Conservation (phyloP, 37 sponge, comb jelly and placozoan genomes). For the Bolinopsis microptera region DNA sequence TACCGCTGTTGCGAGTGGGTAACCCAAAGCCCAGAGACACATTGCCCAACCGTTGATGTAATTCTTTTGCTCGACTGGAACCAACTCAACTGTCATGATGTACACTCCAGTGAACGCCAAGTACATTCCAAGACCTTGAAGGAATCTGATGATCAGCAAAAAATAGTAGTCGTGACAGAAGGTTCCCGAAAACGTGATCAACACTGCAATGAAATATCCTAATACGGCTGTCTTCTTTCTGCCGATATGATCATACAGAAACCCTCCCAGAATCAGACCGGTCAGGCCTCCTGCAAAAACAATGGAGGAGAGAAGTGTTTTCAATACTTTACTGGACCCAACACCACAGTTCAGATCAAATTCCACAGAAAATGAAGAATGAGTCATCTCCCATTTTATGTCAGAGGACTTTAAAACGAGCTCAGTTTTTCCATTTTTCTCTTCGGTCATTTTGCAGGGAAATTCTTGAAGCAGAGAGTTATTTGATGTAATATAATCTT, state of each 20-base stretch:
- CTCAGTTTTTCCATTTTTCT: background rate
- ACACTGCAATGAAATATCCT: background rate
- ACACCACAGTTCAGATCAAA: background rate
- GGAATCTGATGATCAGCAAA: constrained; percentile 41
- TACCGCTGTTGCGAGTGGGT: background rate
- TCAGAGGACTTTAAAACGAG: background rate
- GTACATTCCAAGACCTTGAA: constrained; percentile 13
- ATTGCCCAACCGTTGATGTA: background rate
- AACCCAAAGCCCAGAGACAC: constrained; percentile 24
- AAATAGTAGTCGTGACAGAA: constrained; percentile 37
- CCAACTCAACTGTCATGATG: background rate
- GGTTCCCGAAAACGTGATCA: background rate
- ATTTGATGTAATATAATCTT: background rate
- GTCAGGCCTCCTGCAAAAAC: background rate
- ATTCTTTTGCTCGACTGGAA: background rate
- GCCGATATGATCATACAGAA: constrained; percentile 21
- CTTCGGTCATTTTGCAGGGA: background rate
- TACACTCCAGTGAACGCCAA: background rate
- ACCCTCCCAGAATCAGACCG: background rate
- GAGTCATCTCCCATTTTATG: background rate
- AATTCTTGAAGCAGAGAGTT: background rate
- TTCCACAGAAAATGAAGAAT: constrained; percentile 3
- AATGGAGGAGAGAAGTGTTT: constrained; percentile 44
- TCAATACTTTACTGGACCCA: background rate
- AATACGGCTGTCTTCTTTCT: constrained; percentile 10